These are phyloP conservation scores for Periophthalmodon schlosseri DNA, from an alignment of 2,113 vertebrate species.

Conservation along the genomic window DNA sequence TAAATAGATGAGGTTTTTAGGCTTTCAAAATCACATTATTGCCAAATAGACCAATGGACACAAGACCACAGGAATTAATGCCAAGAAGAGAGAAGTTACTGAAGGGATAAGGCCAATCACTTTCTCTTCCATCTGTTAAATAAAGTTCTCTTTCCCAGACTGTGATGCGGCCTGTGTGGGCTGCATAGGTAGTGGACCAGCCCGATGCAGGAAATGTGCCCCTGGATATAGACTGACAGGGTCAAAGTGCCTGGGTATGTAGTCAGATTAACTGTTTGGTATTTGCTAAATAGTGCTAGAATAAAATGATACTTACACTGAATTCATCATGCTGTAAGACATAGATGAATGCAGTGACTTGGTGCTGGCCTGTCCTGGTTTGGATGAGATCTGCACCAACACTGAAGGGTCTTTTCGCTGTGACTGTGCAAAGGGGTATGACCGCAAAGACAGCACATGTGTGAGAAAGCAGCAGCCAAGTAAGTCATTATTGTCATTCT, in stretches of 20 bases:
- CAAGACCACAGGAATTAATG: background rate
- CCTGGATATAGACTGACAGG: conserved; percentile 86
- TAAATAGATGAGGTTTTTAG: background rate
- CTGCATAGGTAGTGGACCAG: conserved; percentile 89
- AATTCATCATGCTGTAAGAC: conserved; percentile 69
- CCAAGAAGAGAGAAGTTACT: background rate
- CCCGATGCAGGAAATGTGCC: conserved; percentile 92
- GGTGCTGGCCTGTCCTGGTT: conserved; percentile 79
- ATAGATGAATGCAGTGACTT: conserved; percentile 85
- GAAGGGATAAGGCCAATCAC: background rate
- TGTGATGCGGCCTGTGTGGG: conserved; percentile 89
- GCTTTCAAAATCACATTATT: background rate
- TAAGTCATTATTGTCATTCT: conserved; percentile 50
- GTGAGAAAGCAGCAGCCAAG: conserved; percentile 80
- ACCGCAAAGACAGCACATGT: conserved; percentile 74
- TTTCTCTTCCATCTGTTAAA: background rate
- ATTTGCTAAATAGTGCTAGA: background rate
- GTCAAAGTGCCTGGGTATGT: conserved; percentile 88
- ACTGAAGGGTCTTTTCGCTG: conserved; percentile 87
- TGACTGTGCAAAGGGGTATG: conserved; percentile 80
- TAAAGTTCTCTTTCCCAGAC: conserved; percentile 67
- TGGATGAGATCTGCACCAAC: conserved; percentile 86
- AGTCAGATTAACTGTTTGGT: background rate
- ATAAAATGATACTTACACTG: background rate
- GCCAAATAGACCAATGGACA: background rate